Evolutionary conservation across 2,113 vertebrate species (phyloP).

Genomic region (Mionectes macconnelli): DNA sequence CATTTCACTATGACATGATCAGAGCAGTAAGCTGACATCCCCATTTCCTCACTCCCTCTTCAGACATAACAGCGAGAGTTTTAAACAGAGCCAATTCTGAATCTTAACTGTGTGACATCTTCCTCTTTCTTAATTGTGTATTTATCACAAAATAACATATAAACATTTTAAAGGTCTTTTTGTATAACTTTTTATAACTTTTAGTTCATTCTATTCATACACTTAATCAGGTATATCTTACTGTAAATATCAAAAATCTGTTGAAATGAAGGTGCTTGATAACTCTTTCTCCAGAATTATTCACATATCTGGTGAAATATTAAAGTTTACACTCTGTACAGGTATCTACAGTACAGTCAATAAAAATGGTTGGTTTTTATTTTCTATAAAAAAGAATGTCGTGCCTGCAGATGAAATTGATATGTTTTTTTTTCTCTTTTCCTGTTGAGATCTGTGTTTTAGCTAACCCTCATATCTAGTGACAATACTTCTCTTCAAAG

Average conservation of each 20-base stretch:
- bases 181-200: slow-evolving; percentile 59
- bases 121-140: slow-evolving; percentile 26
- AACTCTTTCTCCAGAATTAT: slow-evolving; percentile 66
- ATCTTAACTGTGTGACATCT: slow-evolving; percentile 7
- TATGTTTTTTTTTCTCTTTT: background rate
- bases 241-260: slow-evolving; percentile 65
- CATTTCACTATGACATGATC: background rate
- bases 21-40: background rate
- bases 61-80: background rate
- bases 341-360: slow-evolving; percentile 55
- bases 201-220: slow-evolving; percentile 52
- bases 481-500: background rate
- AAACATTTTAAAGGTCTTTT: slow-evolving; percentile 46
- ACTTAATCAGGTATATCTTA: slow-evolving; percentile 56
- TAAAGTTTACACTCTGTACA: slow-evolving; percentile 76
- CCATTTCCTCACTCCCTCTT: background rate
- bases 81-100: slow-evolving; percentile 24
- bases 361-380: slow-evolving; percentile 58
- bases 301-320: slow-evolving; percentile 63
- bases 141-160: slow-evolving; percentile 71
- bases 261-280: slow-evolving; percentile 79
- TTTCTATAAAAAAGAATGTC: slow-evolving; percentile 28
- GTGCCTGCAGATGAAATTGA: background rate
- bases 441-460: background rate
- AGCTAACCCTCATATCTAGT: background rate